These are phyloP conservation scores for Kryptopterus vitreolus DNA, from an alignment of 2,797 vertebrate species.

Conservation along the genomic window DNA sequence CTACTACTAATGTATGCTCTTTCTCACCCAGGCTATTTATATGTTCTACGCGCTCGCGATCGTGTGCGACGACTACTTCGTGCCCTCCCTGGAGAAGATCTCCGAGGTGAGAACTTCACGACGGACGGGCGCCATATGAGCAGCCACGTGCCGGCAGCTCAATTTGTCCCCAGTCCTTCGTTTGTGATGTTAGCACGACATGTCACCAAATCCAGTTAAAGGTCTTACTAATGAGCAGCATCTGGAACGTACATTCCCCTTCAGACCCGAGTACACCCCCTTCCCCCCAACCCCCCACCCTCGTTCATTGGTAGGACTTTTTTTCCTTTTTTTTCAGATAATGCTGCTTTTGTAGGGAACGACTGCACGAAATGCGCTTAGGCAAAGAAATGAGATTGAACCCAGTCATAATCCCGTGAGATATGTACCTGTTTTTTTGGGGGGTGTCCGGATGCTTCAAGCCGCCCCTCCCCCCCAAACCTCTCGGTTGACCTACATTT, in stretches of 20 bases:
- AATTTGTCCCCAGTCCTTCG: slow-evolving; percentile 28
- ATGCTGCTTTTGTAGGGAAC: slow-evolving; percentile 23
- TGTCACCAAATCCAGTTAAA: slow-evolving; percentile 34
- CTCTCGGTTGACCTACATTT: slow-evolving; percentile 16
- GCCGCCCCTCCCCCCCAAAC: neutral
- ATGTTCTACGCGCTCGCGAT: slow-evolving; percentile 82
- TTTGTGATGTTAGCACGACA: slow-evolving; percentile 12
- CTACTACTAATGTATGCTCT: too few species aligned
- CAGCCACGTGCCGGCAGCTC: slow-evolving; percentile 30
- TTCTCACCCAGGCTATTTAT: slow-evolving; percentile 73
- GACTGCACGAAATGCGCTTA: slow-evolving; percentile 31
- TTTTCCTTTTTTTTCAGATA: slow-evolving; percentile 3
- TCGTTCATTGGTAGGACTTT: neutral
- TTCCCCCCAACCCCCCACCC: too few species aligned
- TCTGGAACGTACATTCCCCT: slow-evolving; percentile 8
- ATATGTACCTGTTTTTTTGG: slow-evolving; percentile 30
- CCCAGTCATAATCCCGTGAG: slow-evolving; percentile 23
- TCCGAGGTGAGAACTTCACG: slow-evolving; percentile 70
- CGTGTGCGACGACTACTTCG: slow-evolving; percentile 81
- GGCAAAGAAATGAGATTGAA: slow-evolving; percentile 39
- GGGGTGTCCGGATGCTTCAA: slow-evolving; percentile 15
- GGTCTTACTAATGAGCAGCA: slow-evolving; percentile 30
- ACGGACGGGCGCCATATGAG: neutral
- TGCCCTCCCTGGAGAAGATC: slow-evolving; percentile 80
- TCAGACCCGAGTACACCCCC: too few species aligned